Conservation (phyloP, 2,888 invertebrate species). For the Oxyscelio sp. region DNA sequence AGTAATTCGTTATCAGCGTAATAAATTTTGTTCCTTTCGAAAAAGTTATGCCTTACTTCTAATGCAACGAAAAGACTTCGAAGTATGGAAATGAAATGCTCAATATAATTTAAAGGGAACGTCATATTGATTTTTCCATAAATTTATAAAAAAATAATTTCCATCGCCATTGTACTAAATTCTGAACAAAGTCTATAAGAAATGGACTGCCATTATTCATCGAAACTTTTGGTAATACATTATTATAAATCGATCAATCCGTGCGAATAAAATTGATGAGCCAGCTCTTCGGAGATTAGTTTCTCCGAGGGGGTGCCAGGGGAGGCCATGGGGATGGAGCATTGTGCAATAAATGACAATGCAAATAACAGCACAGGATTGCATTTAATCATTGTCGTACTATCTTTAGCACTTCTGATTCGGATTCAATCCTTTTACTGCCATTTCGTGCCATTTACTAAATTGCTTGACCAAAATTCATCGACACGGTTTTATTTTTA, state of each 20-base stretch:
- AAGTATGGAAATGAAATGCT: too few species aligned
- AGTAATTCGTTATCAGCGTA: too few species aligned
- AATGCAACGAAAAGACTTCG: too few species aligned
- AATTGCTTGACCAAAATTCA: background rate
- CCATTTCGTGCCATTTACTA: conserved; percentile 22
- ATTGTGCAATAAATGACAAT: conserved; percentile 52
- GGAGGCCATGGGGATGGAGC: background rate
- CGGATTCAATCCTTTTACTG: conserved; percentile 29
- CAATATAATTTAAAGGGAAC: conserved; percentile 16
- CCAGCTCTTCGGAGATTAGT: conserved; percentile 47
- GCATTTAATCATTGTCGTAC: conserved; percentile 54
- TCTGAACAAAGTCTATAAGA: conserved; percentile 44
- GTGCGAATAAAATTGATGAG: conserved; percentile 52
- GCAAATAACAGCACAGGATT: conserved; percentile 54
- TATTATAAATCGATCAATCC: conserved; percentile 57
- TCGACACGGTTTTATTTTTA: conserved; percentile 19
- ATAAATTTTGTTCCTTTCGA: too few species aligned
- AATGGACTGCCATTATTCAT: conserved; percentile 54
- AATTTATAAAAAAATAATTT: conserved; percentile 29
- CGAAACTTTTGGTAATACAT: conserved; percentile 52
- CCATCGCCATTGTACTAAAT: conserved; percentile 11
- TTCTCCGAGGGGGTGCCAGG: conserved; percentile 2
- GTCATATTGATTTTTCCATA: conserved; percentile 45
- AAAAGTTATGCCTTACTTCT: too few species aligned
- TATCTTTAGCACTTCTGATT: conserved; percentile 45